Evolutionary conservation across 2,797 vertebrate species (phyloP), one percentile per base, ranked within the genome.

Genomic region (Schizopygopsis pylzovi): DNA sequence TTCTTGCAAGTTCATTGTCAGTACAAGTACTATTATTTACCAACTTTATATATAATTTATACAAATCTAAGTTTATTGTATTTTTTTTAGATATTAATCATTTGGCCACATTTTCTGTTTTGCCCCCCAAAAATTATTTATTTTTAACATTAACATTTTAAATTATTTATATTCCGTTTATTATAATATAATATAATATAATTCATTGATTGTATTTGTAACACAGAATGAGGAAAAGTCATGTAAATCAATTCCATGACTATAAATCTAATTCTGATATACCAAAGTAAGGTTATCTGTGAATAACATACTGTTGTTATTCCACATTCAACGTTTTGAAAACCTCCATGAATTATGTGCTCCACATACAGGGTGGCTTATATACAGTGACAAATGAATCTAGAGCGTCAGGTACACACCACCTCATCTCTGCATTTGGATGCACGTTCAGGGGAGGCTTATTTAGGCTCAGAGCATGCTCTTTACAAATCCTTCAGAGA

Each of bases 401-500:
- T 61, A 61, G 54, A 78, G 12, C 22, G 4, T 78, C 52, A 78
- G 76, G 76, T 59, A 61, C 45, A 33, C 47, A 52, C n/a, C 73
- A 76, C 28, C 73, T 76, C 28, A 79, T 43, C 39, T 61, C 37
- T 16, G 13, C 54, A 61, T 78, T 41, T 16, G 37, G 12, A 54
- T 41, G 37, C 75, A 78, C 4, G 20, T 41, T 78, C 8, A 61
- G 56, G 56, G 4, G 6, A 61, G 22, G 41, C 25, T 65, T 33
- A 80, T 80, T 65, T 65, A 45, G n/a, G 78, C 63, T 47, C 41
- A 47, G 15, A 63, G 59, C 56, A 65, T 25, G 13, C 63, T 45
- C 33, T 79, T 63, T 45, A 63, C 45, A 79, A n/a, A n/a, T 43
- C 54, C 77, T 43, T 45, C 15, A 16, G 41, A 52, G 28, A 81